A percentile compares a stretch with the other conserved stretches of the same genome.
Evolutionary conservation across 2,113 vertebrate species (phyloP).

Genomic region (Gorsachius goisagi): DNA sequence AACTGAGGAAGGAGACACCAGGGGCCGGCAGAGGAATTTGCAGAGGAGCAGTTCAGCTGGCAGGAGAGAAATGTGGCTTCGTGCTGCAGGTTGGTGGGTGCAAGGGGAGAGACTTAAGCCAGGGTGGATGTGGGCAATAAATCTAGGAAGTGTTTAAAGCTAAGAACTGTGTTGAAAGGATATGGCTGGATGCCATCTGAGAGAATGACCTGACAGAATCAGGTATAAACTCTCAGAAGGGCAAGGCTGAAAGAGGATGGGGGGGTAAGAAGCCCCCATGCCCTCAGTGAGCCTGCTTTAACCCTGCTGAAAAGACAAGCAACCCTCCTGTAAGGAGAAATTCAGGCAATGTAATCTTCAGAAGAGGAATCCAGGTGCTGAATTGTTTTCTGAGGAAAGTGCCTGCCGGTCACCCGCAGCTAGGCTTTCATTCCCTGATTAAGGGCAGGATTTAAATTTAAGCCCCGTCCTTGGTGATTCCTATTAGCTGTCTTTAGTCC

Average conservation of each 20-base stretch:
- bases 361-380: background rate
- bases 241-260: background rate
- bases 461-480: background rate
- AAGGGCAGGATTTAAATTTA: background rate
- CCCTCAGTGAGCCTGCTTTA: background rate
- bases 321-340: background rate
- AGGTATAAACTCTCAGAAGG: background rate
- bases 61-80: background rate
- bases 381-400: background rate
- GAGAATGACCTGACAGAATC: background rate
- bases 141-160: background rate
- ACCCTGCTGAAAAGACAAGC: background rate
- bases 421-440: background rate
- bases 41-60: background rate
- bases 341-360: background rate
- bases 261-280: background rate
- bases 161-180: background rate
- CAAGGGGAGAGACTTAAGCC: background rate
- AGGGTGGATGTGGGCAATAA: background rate
- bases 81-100: background rate
- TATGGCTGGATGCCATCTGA: background rate
- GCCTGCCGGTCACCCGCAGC: accelerated
- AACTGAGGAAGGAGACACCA: background rate
- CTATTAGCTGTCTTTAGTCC: background rate
- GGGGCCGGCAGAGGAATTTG: background rate